Evolutionary conservation across 2,888 invertebrate genomes (phyloP), one percentile per base, ranked within the genome.

Genomic region (Caenorhabditis japonica): DNA sequence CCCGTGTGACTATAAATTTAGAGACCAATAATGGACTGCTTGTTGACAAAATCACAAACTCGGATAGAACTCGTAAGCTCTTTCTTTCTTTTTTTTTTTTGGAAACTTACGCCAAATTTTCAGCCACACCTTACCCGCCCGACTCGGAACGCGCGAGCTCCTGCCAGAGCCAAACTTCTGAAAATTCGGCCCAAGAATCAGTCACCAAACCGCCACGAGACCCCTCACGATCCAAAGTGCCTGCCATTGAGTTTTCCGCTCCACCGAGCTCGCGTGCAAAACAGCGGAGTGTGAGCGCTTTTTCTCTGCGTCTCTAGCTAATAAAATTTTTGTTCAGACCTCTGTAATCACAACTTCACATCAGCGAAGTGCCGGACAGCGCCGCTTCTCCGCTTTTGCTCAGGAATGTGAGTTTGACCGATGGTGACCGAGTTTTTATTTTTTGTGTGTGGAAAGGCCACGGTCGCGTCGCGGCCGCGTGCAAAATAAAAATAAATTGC

Each of bases 301-400:
- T 38, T 56, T 56, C 47, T 62, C 44, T 62, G 38, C 27, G 33
- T 51, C 61, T 61, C 61, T 51, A 21, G 19, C n/a, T 38, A 13
- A 30, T 10, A 7, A 21, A 10, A 39, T n/a, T 23, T 17, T 23
- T 51, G 60, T 74, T 52, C 68, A 74, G 73, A 68, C 61, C 8
- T 74, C 73, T 12, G 68, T 74, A 17, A 55, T 61, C 10, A 36
- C 39, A 23, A 58, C 43, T 46, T 34, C 46, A 25, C 25, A 44
- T 1, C 43, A 56, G 38, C 15, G n/a, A n/a, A n/a, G n/a, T n/a
- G n/a, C 39, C 3, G 8, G 23, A 5, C 55, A 56, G 25, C 61
- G 74, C n/a, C 56, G 74, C 8, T 69, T 62, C 21, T 74, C 74
- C 15, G 62, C 74, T 3, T 55, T 73, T 19, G 41, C 69, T 4